Evolutionary conservation across 2,797 vertebrate genomes (phyloP).

Genomic region (Spheniscus humboldti): DNA sequence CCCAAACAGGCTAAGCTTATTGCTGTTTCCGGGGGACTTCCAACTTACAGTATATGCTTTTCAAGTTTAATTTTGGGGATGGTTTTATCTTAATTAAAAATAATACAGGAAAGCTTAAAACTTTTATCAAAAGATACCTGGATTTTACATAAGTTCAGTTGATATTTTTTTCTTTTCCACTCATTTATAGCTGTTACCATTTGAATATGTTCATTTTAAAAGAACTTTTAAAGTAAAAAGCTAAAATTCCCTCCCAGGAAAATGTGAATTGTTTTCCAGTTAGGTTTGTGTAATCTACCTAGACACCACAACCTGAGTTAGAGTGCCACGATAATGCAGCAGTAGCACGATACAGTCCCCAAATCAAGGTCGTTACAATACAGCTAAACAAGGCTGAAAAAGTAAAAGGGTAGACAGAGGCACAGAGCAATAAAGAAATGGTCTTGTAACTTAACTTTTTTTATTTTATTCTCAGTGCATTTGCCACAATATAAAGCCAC

Average conservation of each 20-base stretch:
- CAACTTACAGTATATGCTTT: not conserved
- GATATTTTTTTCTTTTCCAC: not conserved
- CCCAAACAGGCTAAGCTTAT: not conserved
- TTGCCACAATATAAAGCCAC: not conserved
- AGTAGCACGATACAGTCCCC: not conserved
- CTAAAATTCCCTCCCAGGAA: not conserved
- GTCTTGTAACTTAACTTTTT: not conserved
- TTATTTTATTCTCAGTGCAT: not conserved
- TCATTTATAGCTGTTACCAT: not conserved
- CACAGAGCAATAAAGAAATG: not conserved
- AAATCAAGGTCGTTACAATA: not conserved
- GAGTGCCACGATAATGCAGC: accelerated
- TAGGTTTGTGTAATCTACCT: not conserved
- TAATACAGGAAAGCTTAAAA: not conserved
- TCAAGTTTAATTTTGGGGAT: not conserved
- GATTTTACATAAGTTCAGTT: not conserved
- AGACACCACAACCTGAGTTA: not conserved
- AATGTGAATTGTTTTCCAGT: not conserved
- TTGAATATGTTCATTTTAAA: not conserved
- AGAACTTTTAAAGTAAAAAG: not conserved
- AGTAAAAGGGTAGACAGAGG: not conserved
- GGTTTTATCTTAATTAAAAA: not conserved
- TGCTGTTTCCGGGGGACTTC: not conserved
- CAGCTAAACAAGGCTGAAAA: not conserved
- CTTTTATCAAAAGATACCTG: not conserved